Evolutionary conservation across 2,888 invertebrate genomes (phyloP).

Genomic region (Xanthia icteritia): DNA sequence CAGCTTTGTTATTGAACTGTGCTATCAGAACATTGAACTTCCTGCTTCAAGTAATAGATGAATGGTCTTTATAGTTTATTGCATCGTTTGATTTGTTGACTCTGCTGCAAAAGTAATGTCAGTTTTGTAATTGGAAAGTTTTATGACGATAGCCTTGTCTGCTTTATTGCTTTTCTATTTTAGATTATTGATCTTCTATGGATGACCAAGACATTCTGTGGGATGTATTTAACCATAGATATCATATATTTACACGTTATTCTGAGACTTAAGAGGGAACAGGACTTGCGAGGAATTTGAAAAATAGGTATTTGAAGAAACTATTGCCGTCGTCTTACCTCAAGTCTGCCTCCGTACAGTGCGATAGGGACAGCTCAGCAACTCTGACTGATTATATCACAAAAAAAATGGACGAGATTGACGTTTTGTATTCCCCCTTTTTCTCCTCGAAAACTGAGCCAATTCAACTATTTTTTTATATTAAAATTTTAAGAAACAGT

Average conservation of each 20-base stretch:
- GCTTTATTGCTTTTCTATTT: constrained; percentile 38
- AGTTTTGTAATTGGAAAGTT: constrained; percentile 40
- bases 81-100: constrained; percentile 58
- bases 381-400: no score
- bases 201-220: not conserved
- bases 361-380: no score
- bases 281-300: no score
- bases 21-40: constrained; percentile 72
- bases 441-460: no score
- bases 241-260: not conserved
- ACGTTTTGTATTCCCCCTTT: no score
- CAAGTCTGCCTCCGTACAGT: no score
- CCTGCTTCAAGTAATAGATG: constrained; percentile 54
- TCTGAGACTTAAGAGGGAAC: not conserved
- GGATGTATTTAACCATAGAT: not conserved
- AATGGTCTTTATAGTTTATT: constrained; percentile 37
- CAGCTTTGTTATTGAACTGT: constrained; percentile 72
- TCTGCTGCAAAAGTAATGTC: constrained; percentile 59
- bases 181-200: constrained; percentile 25
- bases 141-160: constrained; percentile 18
- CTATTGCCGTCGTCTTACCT: no score
- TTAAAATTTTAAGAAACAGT: no score
- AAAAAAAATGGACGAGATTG: no score
- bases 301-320: no score
- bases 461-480: no score